A percentile compares a stretch with the other conserved stretches of the same genome.
phyloP scores from a whole-genome alignment of 2,113 vertebrate genomes.

The Cyanoramphus novaezelandiae region DNA sequence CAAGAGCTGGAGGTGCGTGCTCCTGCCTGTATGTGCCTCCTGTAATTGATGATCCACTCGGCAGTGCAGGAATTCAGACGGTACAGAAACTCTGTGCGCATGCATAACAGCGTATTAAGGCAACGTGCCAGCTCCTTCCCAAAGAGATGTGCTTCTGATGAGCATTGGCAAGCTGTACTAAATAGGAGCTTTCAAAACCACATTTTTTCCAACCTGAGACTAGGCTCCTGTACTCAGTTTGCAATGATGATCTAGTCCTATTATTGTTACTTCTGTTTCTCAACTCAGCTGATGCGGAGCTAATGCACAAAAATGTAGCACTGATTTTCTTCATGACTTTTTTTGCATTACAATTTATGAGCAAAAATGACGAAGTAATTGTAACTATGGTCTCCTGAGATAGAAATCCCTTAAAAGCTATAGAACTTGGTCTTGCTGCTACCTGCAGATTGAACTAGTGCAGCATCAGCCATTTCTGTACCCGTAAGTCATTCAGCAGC shows the following conservation, averaged over 20 bases:
- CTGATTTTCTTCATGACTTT: neutral
- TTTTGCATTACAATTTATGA: neutral
- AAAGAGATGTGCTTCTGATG: neutral
- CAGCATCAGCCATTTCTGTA: neutral
- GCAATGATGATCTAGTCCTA: neutral
- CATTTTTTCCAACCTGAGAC: neutral
- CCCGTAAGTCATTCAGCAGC: neutral
- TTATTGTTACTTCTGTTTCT: neutral
- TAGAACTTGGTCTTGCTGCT: neutral
- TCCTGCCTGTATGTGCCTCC: neutral
- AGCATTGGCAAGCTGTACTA: neutral
- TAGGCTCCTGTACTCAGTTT: neutral
- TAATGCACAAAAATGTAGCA: neutral
- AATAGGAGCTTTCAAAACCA: neutral
- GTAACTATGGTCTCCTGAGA: neutral
- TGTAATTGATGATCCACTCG: neutral
- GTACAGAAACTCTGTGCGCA: neutral
- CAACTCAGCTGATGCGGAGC: neutral
- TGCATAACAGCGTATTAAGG: neutral
- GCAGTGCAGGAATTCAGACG: neutral
- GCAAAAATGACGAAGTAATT: neutral
- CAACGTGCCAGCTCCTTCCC: neutral
- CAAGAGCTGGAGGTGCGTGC: neutral
- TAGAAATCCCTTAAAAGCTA: conserved; percentile 16
- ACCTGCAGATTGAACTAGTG: neutral